These are phyloP conservation scores for Atractosteus spatula DNA, from an alignment of 2,113 vertebrate genomes.

Conservation along the genomic window DNA sequence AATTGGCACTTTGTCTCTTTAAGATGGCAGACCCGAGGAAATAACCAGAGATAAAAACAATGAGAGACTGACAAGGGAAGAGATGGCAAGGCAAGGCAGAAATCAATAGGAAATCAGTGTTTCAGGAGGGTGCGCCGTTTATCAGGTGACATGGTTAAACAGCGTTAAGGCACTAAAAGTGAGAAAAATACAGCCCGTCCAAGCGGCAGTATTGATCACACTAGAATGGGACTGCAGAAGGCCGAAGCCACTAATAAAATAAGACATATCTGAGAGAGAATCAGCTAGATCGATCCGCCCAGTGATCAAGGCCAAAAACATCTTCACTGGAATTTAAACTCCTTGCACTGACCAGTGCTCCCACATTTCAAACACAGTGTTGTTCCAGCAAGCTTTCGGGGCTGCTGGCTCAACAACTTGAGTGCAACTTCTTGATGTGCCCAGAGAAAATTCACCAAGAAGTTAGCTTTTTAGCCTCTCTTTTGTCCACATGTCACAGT, in stretches of 20 bases:
- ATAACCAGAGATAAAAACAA: constrained; percentile 87
- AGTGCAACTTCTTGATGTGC: no score
- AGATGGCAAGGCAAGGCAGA: constrained; percentile 77
- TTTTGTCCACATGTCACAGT: no score
- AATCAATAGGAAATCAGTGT: constrained; percentile 98
- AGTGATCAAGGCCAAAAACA: constrained; percentile 81
- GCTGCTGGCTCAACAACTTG: no score
- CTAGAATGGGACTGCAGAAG: constrained; percentile 85
- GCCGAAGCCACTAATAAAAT: constrained; percentile 99
- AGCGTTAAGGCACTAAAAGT: constrained; percentile 83
- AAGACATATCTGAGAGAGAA: constrained; percentile 86
- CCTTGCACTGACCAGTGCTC: constrained; percentile 46
- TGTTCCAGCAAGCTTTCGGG: no score
- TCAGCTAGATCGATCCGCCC: constrained; percentile 70
- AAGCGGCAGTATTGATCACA: constrained; percentile 90
- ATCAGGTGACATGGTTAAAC: constrained; percentile 94
- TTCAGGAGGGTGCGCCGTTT: constrained; percentile 89
- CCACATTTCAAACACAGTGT: constrained; percentile 20
- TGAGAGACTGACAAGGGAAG: constrained; percentile 75
- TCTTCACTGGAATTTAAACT: constrained; percentile 78
- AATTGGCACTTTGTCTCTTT: constrained; percentile 25
- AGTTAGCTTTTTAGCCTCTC: no score
- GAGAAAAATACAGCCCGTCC: constrained; percentile 92
- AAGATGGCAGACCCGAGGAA: constrained; percentile 43
- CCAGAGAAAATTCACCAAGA: no score